These are phyloP conservation scores for Zophobas morio DNA, from an alignment of 1,140 invertebrate species.

Conservation along the genomic window DNA sequence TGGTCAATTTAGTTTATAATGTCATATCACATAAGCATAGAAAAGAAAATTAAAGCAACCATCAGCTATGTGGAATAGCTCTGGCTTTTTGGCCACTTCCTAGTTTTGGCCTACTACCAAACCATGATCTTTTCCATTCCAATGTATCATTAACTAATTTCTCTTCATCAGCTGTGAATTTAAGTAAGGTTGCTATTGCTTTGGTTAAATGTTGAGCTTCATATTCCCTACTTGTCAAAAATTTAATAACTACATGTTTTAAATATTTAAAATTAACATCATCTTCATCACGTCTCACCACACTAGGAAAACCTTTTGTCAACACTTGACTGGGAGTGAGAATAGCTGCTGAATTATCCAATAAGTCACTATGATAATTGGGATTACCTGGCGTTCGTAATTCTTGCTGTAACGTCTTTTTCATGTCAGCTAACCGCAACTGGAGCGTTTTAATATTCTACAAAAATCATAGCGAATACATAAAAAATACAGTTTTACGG, in stretches of 20 bases:
- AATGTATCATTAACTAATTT: constrained; percentile 88
- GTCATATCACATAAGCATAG: constrained; percentile 1
- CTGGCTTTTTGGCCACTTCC: constrained; percentile 48
- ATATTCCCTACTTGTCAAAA: constrained; percentile 89
- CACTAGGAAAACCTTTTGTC: constrained; percentile 71
- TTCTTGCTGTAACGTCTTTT: constrained; percentile 91
- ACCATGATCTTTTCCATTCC: constrained; percentile 92
- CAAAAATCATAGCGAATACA: constrained; percentile 57
- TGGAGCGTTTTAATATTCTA: constrained; percentile 91
- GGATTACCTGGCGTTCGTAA: constrained; percentile 72
- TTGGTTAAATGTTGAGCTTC: constrained; percentile 91
- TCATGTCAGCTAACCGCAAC: constrained; percentile 88
- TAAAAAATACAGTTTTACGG: neutral
- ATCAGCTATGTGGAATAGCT: constrained; percentile 59
- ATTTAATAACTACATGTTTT: constrained; percentile 94
- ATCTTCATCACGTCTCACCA: constrained; percentile 72
- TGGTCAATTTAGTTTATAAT: neutral
- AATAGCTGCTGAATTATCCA: constrained; percentile 66
- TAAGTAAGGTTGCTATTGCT: constrained; percentile 87
- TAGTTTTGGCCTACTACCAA: constrained; percentile 71
- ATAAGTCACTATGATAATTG: constrained; percentile 55
- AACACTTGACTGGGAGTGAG: constrained; percentile 69
- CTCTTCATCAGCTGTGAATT: constrained; percentile 90
- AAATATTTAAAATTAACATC: constrained; percentile 91
- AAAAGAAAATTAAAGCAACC: constrained; percentile 53